These are phyloP conservation scores for Pharmacophagus antenor DNA, from an alignment of 2,888 invertebrate genomes.

Conservation along the genomic window DNA sequence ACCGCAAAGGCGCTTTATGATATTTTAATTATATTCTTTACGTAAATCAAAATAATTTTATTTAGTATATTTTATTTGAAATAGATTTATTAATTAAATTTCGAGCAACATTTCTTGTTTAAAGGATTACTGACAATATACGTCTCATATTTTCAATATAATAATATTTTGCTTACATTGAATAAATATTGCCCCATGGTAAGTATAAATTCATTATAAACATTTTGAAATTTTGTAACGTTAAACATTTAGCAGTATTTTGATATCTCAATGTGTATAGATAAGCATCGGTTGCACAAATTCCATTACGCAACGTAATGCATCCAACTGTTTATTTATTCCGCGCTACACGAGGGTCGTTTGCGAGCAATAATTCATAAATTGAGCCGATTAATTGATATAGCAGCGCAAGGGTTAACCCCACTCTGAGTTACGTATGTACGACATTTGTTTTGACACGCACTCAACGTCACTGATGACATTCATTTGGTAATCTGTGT, in stretches of 20 bases:
- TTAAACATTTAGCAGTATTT: neutral
- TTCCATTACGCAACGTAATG: conserved; percentile 41
- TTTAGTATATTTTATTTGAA: no score
- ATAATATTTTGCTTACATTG: no score
- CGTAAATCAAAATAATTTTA: neutral
- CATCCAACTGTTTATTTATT: conserved; percentile 62
- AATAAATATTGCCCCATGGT: no score
- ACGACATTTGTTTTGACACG: conserved; percentile 64
- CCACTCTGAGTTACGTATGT: conserved; percentile 40
- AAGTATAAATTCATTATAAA: neutral
- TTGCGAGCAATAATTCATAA: conserved; percentile 71
- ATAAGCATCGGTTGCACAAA: conserved; percentile 17
- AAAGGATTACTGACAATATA: no score
- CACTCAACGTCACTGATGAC: conserved; percentile 19
- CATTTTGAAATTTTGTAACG: neutral
- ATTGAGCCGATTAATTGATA: conserved; percentile 78
- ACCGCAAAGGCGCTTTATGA: conserved; percentile 4
- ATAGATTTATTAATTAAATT: no score
- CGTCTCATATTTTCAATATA: no score
- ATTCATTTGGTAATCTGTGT: conserved; percentile 1
- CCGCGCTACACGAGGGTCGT: conserved; percentile 58
- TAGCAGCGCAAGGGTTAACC: conserved; percentile 64
- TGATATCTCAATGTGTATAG: neutral
- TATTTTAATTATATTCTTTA: neutral
- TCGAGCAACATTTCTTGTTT: no score